Percentiles rank a stretch among this genome's conserved stretches.
phyloP scores from a whole-genome alignment of 2,797 vertebrate genomes.

The Microchirus variegatus region DNA sequence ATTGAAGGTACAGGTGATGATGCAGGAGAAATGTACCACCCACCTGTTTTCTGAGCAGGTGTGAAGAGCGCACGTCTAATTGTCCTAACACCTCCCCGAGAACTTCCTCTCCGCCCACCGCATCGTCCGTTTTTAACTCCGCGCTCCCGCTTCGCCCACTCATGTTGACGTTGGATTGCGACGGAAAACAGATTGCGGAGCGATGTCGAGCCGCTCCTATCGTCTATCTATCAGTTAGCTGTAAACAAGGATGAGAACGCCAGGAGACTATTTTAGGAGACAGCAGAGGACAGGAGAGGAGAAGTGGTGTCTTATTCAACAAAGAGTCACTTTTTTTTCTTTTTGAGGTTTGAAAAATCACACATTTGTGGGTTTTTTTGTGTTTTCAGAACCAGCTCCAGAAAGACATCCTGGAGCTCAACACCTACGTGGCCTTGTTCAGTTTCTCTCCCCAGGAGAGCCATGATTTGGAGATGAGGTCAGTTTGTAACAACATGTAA shows the following conservation, averaged over 20 bases:
- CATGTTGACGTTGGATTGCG: slow-evolving; percentile 45
- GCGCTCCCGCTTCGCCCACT: slow-evolving; percentile 52
- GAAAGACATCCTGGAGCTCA: slow-evolving; percentile 87
- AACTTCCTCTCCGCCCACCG: slow-evolving; percentile 61
- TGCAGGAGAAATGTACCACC: slow-evolving; percentile 28
- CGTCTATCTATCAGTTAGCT: slow-evolving; percentile 24
- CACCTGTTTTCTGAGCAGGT: slow-evolving; percentile 38
- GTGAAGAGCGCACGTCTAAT: slow-evolving; percentile 50
- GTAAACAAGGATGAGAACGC: slow-evolving; percentile 51
- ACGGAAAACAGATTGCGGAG: slow-evolving; percentile 62
- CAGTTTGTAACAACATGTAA: slow-evolving; percentile 32
- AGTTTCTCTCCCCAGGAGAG: slow-evolving; percentile 92
- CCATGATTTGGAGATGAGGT: slow-evolving; percentile 97
- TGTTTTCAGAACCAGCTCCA: slow-evolving; percentile 71
- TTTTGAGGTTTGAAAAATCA: neutral
- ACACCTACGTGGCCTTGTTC: slow-evolving; percentile 96
- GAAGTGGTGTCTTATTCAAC: neutral
- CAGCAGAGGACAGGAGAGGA: slow-evolving; percentile 1
- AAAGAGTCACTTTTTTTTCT: neutral
- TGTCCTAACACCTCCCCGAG: slow-evolving; percentile 54
- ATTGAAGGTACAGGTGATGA: slow-evolving; percentile 35
- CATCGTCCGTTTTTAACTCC: slow-evolving; percentile 53
- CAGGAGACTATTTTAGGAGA: slow-evolving; percentile 37
- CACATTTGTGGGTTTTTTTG: slow-evolving; percentile 14
- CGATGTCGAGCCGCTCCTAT: slow-evolving; percentile 40